Base-by-base conservation (phyloP, 2,888 invertebrate species). In the Coremacera marginata region DNA sequence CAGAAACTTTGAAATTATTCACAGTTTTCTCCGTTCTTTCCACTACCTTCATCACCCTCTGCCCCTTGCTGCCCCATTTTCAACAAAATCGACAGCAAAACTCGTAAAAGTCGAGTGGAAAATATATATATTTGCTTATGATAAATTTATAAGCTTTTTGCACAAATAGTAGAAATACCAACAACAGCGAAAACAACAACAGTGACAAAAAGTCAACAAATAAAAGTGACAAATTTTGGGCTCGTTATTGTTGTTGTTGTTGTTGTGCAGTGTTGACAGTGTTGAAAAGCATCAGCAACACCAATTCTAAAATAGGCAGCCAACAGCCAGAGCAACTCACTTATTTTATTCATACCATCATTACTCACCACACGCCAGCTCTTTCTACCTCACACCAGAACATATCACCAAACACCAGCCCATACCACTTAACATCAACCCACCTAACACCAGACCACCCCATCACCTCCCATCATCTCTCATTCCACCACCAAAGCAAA, bases 171-270 rank as follows among this genome's bases (percentile, higher is more conserved):
- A n/a, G 49, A 5, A 44, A 9, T 7, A 57, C 37, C 11, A 63
- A 62, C 22, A 16, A 27, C 22, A 22, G 3, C 60, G 22, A 14
- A 2, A 11, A 22, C 60, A 14, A 60, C 14, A 60, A 60, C 60
- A 60, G 3, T 9, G 8, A 8, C 25, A 31, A 5, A 19, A 44
- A 67, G n/a, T 34, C 49, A 73, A 22, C 62, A 25, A n/a, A 37
- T 31, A 62, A 72, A 72, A 73, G 63, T 73, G 51, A 73, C 63
- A 52, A 63, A 63, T 73, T 73, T 73, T n/a, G 55, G n/a, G n/a
- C n/a, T n/a, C 34, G 25, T 55, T 70, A 55, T n/a, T 44, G 37
- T 49, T 44, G 31, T 34, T 34, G 55, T 55, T 19, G n/a, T 55
- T 55, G 7, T 60, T 60, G 25, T 60, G 27, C n/a, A 55, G n/a